phyloP scores from a whole-genome alignment of 2,797 vertebrate species.

The Sandelia bainsii region DNA sequence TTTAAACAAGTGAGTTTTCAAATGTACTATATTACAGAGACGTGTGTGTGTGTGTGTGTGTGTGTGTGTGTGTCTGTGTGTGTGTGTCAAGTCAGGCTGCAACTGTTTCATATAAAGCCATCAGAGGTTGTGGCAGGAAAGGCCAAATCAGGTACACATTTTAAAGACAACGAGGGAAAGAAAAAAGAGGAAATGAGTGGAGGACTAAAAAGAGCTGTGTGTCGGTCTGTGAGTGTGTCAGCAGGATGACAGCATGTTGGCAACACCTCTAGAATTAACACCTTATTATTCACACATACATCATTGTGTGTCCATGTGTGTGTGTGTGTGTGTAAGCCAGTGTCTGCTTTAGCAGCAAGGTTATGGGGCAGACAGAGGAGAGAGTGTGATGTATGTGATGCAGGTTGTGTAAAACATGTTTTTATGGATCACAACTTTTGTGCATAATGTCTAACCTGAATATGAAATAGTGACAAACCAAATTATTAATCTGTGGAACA shows the following conservation, averaged over 20 bases:
- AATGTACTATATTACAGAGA: too few species aligned
- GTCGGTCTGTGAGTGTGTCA: conserved; percentile 39
- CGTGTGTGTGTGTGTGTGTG: conserved; percentile 21
- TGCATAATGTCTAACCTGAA: neutral
- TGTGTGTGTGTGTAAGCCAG: conserved; percentile 9
- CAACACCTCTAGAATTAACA: conserved; percentile 75
- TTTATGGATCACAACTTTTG: conserved; percentile 3
- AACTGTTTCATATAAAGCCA: conserved; percentile 44
- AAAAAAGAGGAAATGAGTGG: conserved; percentile 71
- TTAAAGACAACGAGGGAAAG: conserved; percentile 39
- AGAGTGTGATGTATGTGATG: conserved; percentile 4
- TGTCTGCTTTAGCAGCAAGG: conserved; percentile 20
- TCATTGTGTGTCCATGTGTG: conserved; percentile 34
- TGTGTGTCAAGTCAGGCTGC: conserved; percentile 11
- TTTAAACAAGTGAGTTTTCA: too few species aligned
- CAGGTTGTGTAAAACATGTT: neutral
- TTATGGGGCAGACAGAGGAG: conserved; percentile 24
- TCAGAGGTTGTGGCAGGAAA: conserved; percentile 54
- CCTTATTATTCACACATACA: conserved; percentile 74
- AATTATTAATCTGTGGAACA: neutral
- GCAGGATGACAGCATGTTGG: conserved; percentile 61
- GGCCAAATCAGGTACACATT: conserved; percentile 69
- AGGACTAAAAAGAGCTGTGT: conserved; percentile 61
- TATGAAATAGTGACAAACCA: neutral
- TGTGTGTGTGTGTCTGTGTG: conserved; percentile 33